Base-by-base conservation (phyloP, 2,113 vertebrate genomes). In the Syngnathoides biaculeatus region DNA sequence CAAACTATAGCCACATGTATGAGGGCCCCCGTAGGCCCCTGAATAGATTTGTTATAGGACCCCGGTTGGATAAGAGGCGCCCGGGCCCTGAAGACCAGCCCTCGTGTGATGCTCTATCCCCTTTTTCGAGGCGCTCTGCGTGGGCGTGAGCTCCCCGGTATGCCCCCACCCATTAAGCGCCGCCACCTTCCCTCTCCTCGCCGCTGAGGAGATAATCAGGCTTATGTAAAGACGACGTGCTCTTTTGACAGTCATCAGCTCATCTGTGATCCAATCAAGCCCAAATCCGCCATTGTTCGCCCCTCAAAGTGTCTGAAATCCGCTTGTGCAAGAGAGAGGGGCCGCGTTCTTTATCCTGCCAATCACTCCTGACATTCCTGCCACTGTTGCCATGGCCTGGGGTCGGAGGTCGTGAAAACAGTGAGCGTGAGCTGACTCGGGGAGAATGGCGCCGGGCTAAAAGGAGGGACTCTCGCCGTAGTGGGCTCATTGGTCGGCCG, bases 151-250 rank as follows among this genome's bases (percentile, higher is more conserved):
- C 78, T 81, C 82, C 84, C 90, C 84, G 86, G 84, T 78, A 81
- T 83, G 86, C 83, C 82, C 84, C 87, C 85, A 87, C 72, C 60
- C 9, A 2, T 14, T 27, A 35, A 56, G 52, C 48, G 43, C 64
- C 56, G 12, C 69, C 68, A 71, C 83, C 82, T 72, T 76, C 72
- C 80, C 70, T 52, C 80, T 75, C 72, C 17, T 91, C 81, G 78
- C 93, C 92, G 92, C 94, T 94, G 93, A 95, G 95, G 93, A 96
- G 96, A 98, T 98, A 99, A 99, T 98, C 96, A 93, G 95, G 95
- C 95, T 98, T 97, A 96, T 97, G 95, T 97, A 96, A 97, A 96
- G 94, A 97, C 91, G 94, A 95, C 94, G 94, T 94, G 95, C 94
- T 98, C 96, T 95, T 97, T 97, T 96, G 95, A 98, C 95, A 96